These are phyloP conservation scores for Hipposideros larvatus DNA, from an alignment of 2,797 vertebrate species.

Conservation along the genomic window DNA sequence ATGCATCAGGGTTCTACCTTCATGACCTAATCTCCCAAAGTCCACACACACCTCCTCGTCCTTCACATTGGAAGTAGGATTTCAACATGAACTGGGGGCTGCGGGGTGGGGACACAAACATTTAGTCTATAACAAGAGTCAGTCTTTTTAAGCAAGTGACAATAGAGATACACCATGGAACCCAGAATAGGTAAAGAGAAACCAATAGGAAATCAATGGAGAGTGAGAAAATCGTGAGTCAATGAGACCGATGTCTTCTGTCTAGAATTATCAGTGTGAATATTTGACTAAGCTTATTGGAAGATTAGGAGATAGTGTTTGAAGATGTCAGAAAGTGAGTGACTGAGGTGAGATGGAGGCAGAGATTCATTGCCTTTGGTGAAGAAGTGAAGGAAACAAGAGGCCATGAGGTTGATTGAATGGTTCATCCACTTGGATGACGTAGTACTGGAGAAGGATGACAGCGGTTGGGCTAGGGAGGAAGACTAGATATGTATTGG, in stretches of 20 bases:
- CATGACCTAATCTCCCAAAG: neutral
- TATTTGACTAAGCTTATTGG: constrained; percentile 22
- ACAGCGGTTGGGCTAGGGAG: neutral
- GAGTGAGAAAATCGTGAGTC: neutral
- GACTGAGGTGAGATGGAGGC: neutral
- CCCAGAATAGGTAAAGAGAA: neutral
- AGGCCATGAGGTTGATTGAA: neutral
- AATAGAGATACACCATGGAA: neutral
- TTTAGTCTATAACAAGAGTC: neutral
- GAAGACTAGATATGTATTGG: neutral
- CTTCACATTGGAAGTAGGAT: neutral
- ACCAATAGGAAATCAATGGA: neutral
- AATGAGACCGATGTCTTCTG: neutral
- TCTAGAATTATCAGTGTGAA: neutral
- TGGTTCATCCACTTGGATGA: neutral
- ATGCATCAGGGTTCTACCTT: neutral
- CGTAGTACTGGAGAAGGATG: neutral
- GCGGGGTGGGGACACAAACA: neutral
- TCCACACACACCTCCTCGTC: neutral
- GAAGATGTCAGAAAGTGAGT: neutral
- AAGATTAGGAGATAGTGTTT: neutral
- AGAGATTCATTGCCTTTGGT: neutral
- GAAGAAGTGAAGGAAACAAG: neutral
- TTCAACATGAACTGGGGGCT: neutral
- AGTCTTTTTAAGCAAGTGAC: constrained; percentile 25